These are phyloP conservation scores for Cephus cinctus DNA, from an alignment of 1,140 invertebrate genomes.

Conservation along the genomic window DNA sequence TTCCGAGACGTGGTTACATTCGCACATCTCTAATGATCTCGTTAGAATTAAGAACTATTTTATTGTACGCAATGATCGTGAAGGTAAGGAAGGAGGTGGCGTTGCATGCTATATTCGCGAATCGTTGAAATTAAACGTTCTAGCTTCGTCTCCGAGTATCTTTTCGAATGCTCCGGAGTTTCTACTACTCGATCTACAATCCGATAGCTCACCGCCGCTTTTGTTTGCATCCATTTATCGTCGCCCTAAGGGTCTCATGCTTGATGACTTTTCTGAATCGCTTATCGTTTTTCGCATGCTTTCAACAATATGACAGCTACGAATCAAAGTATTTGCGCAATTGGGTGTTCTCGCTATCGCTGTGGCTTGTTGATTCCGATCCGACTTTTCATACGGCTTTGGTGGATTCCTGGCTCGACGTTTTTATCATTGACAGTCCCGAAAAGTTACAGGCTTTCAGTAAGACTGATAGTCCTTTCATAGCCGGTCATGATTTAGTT, in stretches of 20 bases:
- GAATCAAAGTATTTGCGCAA: background rate
- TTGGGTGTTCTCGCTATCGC: background rate
- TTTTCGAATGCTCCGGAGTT: constrained; percentile 4
- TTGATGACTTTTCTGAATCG: background rate
- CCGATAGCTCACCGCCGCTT: background rate
- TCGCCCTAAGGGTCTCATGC: background rate
- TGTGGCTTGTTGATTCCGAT: constrained; percentile 1
- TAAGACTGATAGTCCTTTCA: constrained; percentile 3
- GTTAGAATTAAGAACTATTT: background rate
- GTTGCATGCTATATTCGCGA: background rate
- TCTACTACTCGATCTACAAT: background rate
- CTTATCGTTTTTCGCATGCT: background rate
- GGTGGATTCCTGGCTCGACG: constrained; percentile 11
- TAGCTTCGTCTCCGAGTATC: background rate
- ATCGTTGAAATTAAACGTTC: constrained; percentile 1
- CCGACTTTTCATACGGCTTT: constrained; percentile 4
- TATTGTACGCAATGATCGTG: background rate
- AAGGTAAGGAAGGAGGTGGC: background rate
- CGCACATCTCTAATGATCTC: background rate
- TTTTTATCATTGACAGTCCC: background rate
- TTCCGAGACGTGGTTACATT: constrained; percentile 1
- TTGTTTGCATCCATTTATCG: constrained; percentile 5
- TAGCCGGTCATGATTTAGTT: constrained; percentile 8
- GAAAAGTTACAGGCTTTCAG: constrained; percentile 3
- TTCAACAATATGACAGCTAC: constrained; percentile 8